Evolutionary conservation across 2,888 invertebrate genomes (phyloP).

Genomic region (Rhodophaea formosa): DNA sequence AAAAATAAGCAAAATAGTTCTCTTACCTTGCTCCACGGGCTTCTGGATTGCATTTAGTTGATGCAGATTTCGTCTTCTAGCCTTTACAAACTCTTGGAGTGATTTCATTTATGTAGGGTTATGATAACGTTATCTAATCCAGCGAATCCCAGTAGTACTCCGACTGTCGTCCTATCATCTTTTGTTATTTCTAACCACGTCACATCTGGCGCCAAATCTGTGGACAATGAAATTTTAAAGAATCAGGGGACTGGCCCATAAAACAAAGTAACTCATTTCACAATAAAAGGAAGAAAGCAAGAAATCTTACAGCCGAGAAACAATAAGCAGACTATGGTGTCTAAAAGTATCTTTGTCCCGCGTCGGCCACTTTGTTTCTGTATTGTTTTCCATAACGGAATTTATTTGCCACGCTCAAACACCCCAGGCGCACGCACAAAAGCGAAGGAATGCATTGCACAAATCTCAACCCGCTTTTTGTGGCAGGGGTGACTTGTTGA

Average conservation of each 20-base stretch:
- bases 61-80: too few relatives aligned
- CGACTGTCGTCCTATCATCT: background rate
- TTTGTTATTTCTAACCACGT: background rate
- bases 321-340: background rate
- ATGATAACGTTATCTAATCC: background rate
- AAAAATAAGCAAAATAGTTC: too few relatives aligned
- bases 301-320: background rate
- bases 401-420: constrained; percentile 3
- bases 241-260: background rate
- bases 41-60: too few relatives aligned
- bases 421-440: constrained; percentile 30
- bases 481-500: constrained; percentile 40
- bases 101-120: background rate
- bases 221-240: constrained; percentile 8
- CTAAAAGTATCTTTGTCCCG: background rate
- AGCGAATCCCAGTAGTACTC: background rate
- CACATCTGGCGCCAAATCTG: constrained; percentile 3
- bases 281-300: background rate
- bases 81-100: too few relatives aligned
- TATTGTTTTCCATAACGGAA: constrained; percentile 15
- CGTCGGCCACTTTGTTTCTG: constrained; percentile 12
- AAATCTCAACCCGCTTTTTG: constrained; percentile 46
- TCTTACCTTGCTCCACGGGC: too few relatives aligned
- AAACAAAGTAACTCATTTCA: background rate
- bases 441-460: constrained; percentile 45